These are phyloP conservation scores for Myodes glareolus DNA, from an alignment of 2,113 vertebrate species.

Conservation along the genomic window DNA sequence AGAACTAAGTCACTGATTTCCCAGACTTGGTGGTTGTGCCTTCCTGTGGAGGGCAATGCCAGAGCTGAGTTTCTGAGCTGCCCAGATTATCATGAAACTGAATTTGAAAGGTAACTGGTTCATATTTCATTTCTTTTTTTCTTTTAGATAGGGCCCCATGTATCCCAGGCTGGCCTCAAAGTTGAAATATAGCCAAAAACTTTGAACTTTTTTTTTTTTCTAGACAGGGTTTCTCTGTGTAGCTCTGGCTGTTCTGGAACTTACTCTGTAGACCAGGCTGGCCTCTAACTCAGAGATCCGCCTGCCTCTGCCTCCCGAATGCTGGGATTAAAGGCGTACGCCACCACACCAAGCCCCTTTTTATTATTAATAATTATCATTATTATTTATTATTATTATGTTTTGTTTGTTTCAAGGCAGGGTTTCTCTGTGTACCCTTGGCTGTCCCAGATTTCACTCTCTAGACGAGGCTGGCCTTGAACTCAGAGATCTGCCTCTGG, in stretches of 20 bases:
- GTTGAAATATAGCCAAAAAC: not conserved
- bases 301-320: not conserved
- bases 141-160: not conserved
- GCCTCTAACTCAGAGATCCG: not conserved
- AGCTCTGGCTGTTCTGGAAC: not conserved
- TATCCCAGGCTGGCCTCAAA: not conserved
- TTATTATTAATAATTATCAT: not conserved
- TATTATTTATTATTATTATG: not conserved
- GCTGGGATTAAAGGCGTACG: not conserved
- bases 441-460: not conserved
- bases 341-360: not conserved
- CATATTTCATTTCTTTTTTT: not conserved
- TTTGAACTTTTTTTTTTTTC: not conserved
- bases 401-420: not conserved
- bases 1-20: not conserved
- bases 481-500: not conserved
- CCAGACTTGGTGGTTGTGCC: not conserved
- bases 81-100: not conserved
- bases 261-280: not conserved
- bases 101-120: slow-evolving; percentile 11
- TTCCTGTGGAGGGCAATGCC: not conserved
- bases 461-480: not conserved
- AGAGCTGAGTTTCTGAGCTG: not conserved
- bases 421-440: not conserved
- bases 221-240: not conserved